phyloP scores from a whole-genome alignment of 2,888 invertebrate species.

The Metopia argyrocephala region DNA sequence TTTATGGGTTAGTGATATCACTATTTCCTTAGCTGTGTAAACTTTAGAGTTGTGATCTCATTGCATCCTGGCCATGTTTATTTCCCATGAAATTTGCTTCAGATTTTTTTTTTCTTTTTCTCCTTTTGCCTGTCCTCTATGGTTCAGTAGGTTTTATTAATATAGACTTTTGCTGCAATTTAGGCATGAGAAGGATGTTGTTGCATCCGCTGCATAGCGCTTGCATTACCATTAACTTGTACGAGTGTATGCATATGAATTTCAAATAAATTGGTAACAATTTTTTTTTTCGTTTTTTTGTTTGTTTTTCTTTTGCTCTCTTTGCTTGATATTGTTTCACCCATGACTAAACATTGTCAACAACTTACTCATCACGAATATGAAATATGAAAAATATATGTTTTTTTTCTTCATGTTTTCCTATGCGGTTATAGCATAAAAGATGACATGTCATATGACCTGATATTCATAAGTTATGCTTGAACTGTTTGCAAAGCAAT shows the following conservation, averaged over 20 bases:
- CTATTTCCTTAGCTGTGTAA: background rate
- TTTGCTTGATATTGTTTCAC: background rate
- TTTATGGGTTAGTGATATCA: no score
- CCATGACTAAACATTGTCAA: constrained; percentile 31
- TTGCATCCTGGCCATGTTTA: background rate
- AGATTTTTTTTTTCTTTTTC: background rate
- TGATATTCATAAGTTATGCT: constrained; percentile 12
- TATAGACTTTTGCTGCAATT: background rate
- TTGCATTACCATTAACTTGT: background rate
- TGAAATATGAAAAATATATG: no score
- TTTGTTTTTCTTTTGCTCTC: background rate
- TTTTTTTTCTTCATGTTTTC: background rate
- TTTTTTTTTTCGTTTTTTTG: background rate
- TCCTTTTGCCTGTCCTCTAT: background rate
- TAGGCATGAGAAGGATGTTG: background rate
- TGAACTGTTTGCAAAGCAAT: background rate
- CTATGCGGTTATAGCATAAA: background rate
- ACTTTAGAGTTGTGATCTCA: background rate
- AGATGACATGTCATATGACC: constrained; percentile 39
- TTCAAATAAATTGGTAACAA: background rate
- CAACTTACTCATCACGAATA: constrained; percentile 13
- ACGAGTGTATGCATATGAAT: background rate
- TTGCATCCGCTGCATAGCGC: background rate
- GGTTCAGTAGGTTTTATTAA: background rate
- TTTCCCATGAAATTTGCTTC: background rate